Base-by-base conservation (phyloP, 2,888 invertebrate species). In the Anoplius nigerrimus region DNA sequence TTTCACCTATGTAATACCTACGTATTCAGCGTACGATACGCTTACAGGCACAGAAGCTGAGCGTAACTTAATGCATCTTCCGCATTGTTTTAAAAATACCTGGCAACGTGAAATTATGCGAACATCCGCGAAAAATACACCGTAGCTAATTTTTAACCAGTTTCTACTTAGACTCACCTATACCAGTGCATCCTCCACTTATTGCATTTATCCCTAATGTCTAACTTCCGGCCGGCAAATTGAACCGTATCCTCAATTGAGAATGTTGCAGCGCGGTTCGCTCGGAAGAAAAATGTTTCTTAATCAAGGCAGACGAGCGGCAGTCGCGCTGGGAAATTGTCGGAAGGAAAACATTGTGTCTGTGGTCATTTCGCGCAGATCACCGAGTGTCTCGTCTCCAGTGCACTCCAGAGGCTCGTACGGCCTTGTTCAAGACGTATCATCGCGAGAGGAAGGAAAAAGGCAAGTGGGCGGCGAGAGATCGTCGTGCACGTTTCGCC, bases 401-500 rank as follows among this genome's bases (percentile, higher is more conserved):
- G 68, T 68, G 71, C 72, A 64, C 73, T 78, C 72, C 60, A 71
- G 61, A 62, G 62, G 53, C 72, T 70, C 54, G 51, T 62, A 52
- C 54, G 54, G 42, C 54, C 34, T 51, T 59, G 53, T 53, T 66
- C 58, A 42, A 45, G 59, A 63, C 56, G 63, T 61, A 53, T 34
- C 60, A 56, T 42, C 58, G 58, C 51, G 27, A 62, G 57, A 62
- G 54, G 59, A 66, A 60, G 64, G 66, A 63, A 34, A 70, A 63
- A 24, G 57, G 63, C 18, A 62, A 69, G 61, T 59, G 46, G 64
- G 69, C 61, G 66, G 66, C 62, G 45, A 51, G 63, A 57, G 62
- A 66, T 60, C 71, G 62, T 67, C 71, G 74, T 68, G 65, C 67
- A 72, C 72, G 70, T 76, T 70, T 70, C 55, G 43, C 75, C 72